Evolutionary conservation across 2,888 invertebrate species (phyloP).

Genomic region (Agelastica alni): DNA sequence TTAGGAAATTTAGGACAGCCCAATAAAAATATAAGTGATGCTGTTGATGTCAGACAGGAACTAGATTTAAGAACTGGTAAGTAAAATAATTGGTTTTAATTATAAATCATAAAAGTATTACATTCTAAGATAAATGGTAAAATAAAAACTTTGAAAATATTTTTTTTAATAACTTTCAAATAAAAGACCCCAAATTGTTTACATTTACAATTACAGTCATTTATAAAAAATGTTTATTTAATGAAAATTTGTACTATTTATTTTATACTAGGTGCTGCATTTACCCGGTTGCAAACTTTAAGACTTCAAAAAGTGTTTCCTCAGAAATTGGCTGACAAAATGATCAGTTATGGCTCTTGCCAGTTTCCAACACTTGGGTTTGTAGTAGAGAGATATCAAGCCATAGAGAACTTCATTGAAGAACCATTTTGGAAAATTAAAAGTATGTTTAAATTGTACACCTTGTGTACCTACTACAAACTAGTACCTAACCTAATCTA

Average conservation of each 20-base stretch:
- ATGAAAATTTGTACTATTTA: neutral
- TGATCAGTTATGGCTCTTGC: constrained; percentile 98
- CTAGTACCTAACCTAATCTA: too few relatives aligned
- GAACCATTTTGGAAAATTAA: constrained; percentile 96
- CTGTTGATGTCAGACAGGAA: constrained; percentile 56
- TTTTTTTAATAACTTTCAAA: neutral
- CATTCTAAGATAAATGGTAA: neutral
- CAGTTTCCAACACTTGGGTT: constrained; percentile 99
- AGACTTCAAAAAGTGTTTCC: constrained; percentile 83
- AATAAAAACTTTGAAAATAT: neutral
- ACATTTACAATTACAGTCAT: too few relatives aligned
- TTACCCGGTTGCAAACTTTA: constrained; percentile 96
- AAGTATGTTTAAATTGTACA: too few relatives aligned
- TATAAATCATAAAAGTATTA: neutral
- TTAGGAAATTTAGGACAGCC: constrained; percentile 77
- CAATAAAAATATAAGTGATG: constrained; percentile 62
- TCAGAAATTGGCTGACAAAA: constrained; percentile 69
- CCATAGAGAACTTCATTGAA: constrained; percentile 86
- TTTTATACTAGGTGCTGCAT: constrained; percentile 86
- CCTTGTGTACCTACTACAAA: too few relatives aligned
- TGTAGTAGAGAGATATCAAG: constrained; percentile 96
- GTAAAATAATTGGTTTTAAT: neutral
- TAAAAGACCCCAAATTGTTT: neutral
- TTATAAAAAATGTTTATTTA: too few relatives aligned
- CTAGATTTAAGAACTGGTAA: constrained; percentile 53